phyloP scores from a whole-genome alignment of 2,113 vertebrate genomes.

The Macheiramphus alcinus region DNA sequence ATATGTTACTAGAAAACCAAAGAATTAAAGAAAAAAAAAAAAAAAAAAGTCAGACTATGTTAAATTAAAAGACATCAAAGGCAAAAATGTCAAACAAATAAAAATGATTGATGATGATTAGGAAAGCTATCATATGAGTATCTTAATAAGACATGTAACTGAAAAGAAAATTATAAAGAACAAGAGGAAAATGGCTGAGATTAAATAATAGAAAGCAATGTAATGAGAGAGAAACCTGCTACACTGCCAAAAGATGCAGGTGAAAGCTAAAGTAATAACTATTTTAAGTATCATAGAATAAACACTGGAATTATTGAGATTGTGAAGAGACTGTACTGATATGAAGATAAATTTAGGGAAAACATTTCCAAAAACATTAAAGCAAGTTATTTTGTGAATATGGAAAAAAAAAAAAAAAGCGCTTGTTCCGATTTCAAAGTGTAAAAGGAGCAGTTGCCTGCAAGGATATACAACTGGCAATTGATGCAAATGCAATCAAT shows the following conservation, averaged over 20 bases:
- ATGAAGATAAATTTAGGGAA: not conserved
- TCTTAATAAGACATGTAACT: conserved; percentile 27
- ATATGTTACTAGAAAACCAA: conserved; percentile 27
- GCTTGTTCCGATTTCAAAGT: not conserved
- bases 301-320: not conserved
- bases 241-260: not conserved
- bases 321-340: not conserved
- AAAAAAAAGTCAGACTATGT: conserved; percentile 34
- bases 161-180: conserved; percentile 45
- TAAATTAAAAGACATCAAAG: conserved; percentile 59
- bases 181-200: conserved; percentile 53
- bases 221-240: conserved; percentile 9
- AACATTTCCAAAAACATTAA: not conserved
- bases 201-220: conserved; percentile 22
- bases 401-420: not conserved
- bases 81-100: conserved; percentile 61
- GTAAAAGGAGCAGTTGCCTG: not conserved
- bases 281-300: conserved; percentile 4
- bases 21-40: conserved; percentile 51
- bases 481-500: not conserved
- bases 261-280: not conserved
- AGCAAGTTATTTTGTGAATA: not conserved
- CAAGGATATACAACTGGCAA: not conserved
- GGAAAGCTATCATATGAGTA: conserved; percentile 24
- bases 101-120: conserved; percentile 50